phyloP scores from a whole-genome alignment of 2,888 invertebrate species.

The Agelastica alni region DNA sequence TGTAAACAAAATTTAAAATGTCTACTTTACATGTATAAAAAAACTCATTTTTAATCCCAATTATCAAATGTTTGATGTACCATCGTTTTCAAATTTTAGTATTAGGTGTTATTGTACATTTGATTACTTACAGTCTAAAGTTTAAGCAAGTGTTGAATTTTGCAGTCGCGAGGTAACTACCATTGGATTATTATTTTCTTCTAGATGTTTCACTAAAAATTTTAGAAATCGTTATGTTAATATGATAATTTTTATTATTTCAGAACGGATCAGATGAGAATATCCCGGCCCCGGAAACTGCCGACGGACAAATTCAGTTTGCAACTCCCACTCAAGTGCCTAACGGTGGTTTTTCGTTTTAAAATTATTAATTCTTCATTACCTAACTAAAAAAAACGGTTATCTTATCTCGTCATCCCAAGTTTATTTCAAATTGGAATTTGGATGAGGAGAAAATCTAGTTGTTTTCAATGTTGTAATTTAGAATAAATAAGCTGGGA shows the following conservation, averaged over 20 bases:
- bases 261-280: constrained; percentile 42
- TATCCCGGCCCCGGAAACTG: constrained; percentile 38
- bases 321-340: constrained; percentile 44
- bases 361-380: constrained; percentile 24
- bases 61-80: too few species aligned
- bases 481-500: not conserved
- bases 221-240: too few species aligned
- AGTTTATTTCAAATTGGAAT: constrained; percentile 11
- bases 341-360: constrained; percentile 51
- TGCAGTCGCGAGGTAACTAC: too few species aligned
- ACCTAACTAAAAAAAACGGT: not conserved
- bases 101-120: too few species aligned
- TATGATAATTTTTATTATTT: constrained; percentile 32
- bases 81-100: too few species aligned
- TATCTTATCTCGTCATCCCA: constrained; percentile 26
- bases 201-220: too few species aligned
- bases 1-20: too few species aligned
- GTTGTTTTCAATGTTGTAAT: not conserved
- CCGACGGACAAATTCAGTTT: constrained; percentile 50
- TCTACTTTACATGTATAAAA: too few species aligned
- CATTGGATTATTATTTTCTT: too few species aligned
- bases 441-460: constrained; percentile 15
- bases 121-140: too few species aligned
- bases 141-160: too few species aligned
- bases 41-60: too few species aligned